Evolutionary conservation across 2,797 vertebrate species (phyloP).

Genomic region (Ctenopoma multispine): DNA sequence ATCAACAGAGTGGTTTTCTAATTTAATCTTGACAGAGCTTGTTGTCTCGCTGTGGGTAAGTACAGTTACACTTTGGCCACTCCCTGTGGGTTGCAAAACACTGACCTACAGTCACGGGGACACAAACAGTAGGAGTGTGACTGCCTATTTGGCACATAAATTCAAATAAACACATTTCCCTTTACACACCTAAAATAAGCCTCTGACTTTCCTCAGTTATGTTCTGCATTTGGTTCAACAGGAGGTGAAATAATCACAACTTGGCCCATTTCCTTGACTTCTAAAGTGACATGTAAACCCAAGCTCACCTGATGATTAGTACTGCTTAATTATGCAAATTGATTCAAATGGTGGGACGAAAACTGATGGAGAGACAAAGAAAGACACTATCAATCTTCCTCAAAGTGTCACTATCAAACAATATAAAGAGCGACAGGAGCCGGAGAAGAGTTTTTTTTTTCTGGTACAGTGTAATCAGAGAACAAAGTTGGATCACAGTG

Average conservation of each 20-base stretch:
- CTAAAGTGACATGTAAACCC: not conserved
- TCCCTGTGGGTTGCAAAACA: conserved; percentile 22
- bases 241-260: conserved; percentile 2
- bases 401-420: conserved; percentile 12
- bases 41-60: conserved; percentile 15
- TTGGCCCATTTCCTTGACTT: not conserved
- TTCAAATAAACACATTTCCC: not conserved
- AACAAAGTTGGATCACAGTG: conserved; percentile 25
- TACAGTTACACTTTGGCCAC: conserved; percentile 1
- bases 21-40: conserved; percentile 55
- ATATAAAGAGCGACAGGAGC: conserved; percentile 23
- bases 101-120: not conserved
- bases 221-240: not conserved
- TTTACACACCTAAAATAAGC: not conserved
- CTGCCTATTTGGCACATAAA: not conserved
- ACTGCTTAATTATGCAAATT: conserved; percentile 42
- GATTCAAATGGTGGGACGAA: conserved; percentile 4
- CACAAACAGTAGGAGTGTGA: conserved; percentile 1
- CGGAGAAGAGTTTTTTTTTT: conserved; percentile 1
- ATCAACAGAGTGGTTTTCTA: conserved; percentile 41
- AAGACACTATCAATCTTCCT: conserved; percentile 26
- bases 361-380: conserved; percentile 29
- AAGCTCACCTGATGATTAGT: conserved; percentile 26
- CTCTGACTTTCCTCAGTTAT: not conserved
- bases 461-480: conserved; percentile 15